Percentiles rank a stretch among this genome's conserved stretches.
phyloP scores from a whole-genome alignment of 2,797 vertebrate genomes.

The Sciaenops ocellatus region DNA sequence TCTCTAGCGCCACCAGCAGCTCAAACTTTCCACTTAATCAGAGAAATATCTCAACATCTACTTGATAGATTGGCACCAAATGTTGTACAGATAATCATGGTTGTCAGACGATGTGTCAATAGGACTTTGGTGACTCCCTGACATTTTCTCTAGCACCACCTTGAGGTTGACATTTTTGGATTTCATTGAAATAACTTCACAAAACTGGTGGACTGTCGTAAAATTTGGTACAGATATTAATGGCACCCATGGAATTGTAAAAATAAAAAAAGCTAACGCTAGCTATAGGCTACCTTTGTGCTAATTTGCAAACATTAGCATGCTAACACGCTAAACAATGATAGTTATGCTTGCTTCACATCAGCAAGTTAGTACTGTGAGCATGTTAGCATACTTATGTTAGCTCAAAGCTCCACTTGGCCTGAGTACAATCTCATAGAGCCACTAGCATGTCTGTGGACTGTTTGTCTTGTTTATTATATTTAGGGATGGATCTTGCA shows the following conservation, averaged over 20 bases:
- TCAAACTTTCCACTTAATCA: not conserved
- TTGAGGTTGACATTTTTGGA: not conserved
- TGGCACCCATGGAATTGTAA: no score
- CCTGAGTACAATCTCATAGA: not conserved
- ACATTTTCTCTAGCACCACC: not conserved
- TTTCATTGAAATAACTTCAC: slow-evolving; percentile 1
- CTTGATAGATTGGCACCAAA: not conserved
- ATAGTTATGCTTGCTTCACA: not conserved
- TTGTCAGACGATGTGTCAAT: no score
- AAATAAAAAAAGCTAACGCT: no score
- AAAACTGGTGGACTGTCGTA: not conserved
- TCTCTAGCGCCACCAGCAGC: not conserved
- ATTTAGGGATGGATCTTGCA: slow-evolving; percentile 25
- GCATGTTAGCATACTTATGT: not conserved
- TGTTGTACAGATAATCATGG: not conserved
- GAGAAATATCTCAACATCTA: slow-evolving; percentile 1
- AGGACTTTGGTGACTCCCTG: not conserved
- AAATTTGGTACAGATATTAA: no score
- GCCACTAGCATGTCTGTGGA: not conserved
- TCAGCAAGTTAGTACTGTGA: not conserved
- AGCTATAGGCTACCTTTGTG: no score
- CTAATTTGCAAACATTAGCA: not conserved
- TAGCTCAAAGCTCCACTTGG: slow-evolving; percentile 7
- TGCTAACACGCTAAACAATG: not conserved
- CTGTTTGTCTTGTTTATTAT: slow-evolving; percentile 19